These are phyloP conservation scores for Deilephila porcellus DNA, from an alignment of 2,888 invertebrate species.

Conservation along the genomic window DNA sequence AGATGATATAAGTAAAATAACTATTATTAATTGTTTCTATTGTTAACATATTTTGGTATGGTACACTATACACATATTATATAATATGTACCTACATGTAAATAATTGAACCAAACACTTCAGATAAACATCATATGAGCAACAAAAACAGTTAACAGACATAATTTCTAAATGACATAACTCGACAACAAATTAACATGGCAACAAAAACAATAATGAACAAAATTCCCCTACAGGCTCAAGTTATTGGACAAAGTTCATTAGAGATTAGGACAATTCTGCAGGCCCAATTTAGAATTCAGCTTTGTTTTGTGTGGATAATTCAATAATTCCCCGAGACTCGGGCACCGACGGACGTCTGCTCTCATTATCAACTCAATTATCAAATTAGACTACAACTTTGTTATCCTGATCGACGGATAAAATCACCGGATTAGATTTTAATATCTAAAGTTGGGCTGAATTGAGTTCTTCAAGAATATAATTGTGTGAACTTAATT, in stretches of 20 bases:
- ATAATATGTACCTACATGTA: no score
- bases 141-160: not conserved
- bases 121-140: not conserved
- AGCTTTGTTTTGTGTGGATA: conserved; percentile 23
- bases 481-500: no score
- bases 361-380: conserved; percentile 23
- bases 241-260: conserved; percentile 15
- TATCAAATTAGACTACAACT: conserved; percentile 11
- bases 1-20: no score
- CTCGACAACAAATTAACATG: not conserved
- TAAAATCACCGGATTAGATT: not conserved
- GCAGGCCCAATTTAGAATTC: conserved; percentile 9
- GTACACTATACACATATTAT: no score
- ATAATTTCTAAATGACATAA: not conserved
- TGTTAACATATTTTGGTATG: no score
- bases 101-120: no score
- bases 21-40: no score
- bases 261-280: conserved; percentile 13
- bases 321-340: conserved; percentile 21
- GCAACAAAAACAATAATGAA: conserved; percentile 4
- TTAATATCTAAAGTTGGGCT: not conserved
- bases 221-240: not conserved
- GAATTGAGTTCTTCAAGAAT: not conserved
- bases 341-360: conserved; percentile 9
- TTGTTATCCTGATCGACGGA: conserved; percentile 12